Evolutionary conservation across 2,888 invertebrate species (phyloP).

Genomic region (Caradrina kadenii): DNA sequence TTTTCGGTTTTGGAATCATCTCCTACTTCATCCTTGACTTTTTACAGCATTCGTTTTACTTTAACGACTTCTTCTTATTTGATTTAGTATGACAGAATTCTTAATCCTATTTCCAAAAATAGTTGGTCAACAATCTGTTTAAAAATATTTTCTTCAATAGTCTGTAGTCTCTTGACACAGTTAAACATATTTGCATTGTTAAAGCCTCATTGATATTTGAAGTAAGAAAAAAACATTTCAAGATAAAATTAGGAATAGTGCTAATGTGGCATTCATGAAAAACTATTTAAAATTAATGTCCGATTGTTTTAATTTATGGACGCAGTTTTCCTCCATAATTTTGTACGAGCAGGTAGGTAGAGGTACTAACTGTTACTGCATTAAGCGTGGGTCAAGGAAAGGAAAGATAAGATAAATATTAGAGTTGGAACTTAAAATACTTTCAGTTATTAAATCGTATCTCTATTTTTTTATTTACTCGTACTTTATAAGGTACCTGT

Average conservation of each 20-base stretch:
- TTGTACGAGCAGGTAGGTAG: conserved; percentile 4
- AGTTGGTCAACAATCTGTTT: neutral
- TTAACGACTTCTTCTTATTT: neutral
- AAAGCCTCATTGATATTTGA: conserved; percentile 8
- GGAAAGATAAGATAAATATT: neutral
- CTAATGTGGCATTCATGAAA: neutral
- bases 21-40: neutral
- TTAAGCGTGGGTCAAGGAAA: neutral
- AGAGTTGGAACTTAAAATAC: conserved; percentile 1
- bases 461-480: neutral
- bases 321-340: conserved; percentile 40
- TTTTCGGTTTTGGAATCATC: neutral
- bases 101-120: conserved; percentile 1
- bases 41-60: neutral
- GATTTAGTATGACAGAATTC: neutral
- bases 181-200: conserved; percentile 10
- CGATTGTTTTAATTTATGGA: conserved; percentile 49
- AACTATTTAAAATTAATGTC: conserved; percentile 17
- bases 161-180: conserved; percentile 17
- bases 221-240: neutral
- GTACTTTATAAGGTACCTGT: neutral
- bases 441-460: neutral
- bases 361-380: neutral
- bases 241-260: conserved; percentile 10
- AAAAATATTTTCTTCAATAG: neutral